Evolutionary conservation across 2,888 invertebrate species (phyloP), one percentile per base, ranked within the genome.

Genomic region (Augiades crinisus): DNA sequence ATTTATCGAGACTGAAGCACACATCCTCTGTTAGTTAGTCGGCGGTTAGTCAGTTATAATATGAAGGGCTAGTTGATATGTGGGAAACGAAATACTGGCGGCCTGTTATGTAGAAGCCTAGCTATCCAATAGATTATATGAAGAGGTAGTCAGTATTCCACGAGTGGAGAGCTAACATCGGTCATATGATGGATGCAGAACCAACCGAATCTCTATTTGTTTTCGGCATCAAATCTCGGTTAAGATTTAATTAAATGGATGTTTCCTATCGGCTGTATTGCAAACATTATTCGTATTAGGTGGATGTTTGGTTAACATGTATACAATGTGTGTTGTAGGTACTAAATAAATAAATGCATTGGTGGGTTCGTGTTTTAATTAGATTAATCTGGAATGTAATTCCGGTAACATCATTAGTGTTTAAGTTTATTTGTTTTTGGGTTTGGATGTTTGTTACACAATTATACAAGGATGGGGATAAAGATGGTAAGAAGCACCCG

Each of bases 1-100:
- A 81, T 81, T 81, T 81, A 81, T 78, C 74, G 71, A 70, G 33
- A 21, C 16, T 30, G 36, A 34, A 12, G 36, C 34, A 17, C 34
- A 10, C 30, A 37, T 19, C 24, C 12, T 31, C 27, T 10, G 40
- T 33, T 30, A 24, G 31, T 31, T 34, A 41, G 34, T 41, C 19
- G n/a, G n/a, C n/a, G n/a, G n/a, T n/a, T 33, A 41, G 40, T 17
- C 53, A 21, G 41, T 47, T 21, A 41, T 16, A 16, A 47, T 47
- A 30, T 38, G 40, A 47, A 40, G 38, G 13, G 34, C 36, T 14
- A 36, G 41, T 49, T 41, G 41, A 49, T 41, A 33, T 36, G 27
- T 17, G 27, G 36, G 40, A 17, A 17, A 41, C 13, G 41, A 34
- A 17, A 50, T 69, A 62, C 54, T 56, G 53, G 47, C 46, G 58